Evolutionary conservation across 2,888 invertebrate genomes (phyloP).

Genomic region (Phyllotreta striolata): DNA sequence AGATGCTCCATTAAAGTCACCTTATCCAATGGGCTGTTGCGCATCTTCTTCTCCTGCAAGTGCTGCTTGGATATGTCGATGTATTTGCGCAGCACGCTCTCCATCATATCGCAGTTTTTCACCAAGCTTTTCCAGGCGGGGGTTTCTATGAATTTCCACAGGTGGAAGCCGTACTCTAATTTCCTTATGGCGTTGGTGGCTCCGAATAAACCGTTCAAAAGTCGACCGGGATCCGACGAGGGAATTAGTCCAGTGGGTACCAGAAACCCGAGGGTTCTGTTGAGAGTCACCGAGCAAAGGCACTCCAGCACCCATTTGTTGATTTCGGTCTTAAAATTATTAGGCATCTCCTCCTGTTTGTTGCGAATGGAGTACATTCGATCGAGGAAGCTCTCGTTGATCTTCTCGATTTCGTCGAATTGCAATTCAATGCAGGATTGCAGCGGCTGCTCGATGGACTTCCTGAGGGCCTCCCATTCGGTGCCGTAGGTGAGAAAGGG

Average conservation of each 20-base stretch:
- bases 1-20: conserved; percentile 65
- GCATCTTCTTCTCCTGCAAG: conserved; percentile 52
- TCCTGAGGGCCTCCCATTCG: conserved; percentile 68
- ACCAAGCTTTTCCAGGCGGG: conserved; percentile 68
- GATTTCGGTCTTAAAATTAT: conserved; percentile 67
- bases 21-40: conserved; percentile 41
- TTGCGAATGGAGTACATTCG: conserved; percentile 67
- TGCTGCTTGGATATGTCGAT: conserved; percentile 61
- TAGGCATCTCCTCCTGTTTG: conserved; percentile 70
- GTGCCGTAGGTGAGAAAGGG: conserved; percentile 66
- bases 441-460: conserved; percentile 63
- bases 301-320: conserved; percentile 77
- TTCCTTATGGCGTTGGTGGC: conserved; percentile 68
- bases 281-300: conserved; percentile 65
- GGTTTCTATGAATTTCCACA: conserved; percentile 72
- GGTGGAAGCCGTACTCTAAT: conserved; percentile 65
- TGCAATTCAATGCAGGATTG: conserved; percentile 61
- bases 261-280: conserved; percentile 71
- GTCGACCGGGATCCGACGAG: conserved; percentile 66
- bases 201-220: conserved; percentile 66
- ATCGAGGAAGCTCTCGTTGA: conserved; percentile 59
- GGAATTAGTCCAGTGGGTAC: conserved; percentile 63
- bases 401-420: conserved; percentile 56
- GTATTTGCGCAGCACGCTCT: conserved; percentile 70
- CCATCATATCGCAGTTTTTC: conserved; percentile 69